These are phyloP conservation scores for Pseudochaenichthys georgianus DNA, from an alignment of 2,797 vertebrate species.

Conservation along the genomic window DNA sequence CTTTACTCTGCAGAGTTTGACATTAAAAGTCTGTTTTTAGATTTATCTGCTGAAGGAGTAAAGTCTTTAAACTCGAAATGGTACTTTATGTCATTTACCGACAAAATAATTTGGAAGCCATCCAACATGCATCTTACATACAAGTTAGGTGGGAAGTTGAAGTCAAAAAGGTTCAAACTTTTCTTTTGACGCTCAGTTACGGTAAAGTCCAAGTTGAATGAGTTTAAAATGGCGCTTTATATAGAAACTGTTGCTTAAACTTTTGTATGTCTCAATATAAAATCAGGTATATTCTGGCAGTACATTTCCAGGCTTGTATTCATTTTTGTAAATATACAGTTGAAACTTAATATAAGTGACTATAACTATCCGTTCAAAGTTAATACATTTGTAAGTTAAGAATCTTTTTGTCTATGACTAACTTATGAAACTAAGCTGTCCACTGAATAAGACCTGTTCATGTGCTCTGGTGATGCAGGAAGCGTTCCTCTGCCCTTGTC, in stretches of 20 bases:
- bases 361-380: too few relatives aligned
- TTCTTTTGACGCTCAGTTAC: not conserved
- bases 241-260: not conserved
- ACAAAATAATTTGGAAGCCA: not conserved
- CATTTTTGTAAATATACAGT: too few relatives aligned
- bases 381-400: too few relatives aligned
- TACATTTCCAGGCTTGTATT: too few relatives aligned
- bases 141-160: not conserved
- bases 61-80: not conserved
- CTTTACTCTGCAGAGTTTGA: not conserved
- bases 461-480: slow-evolving; percentile 2
- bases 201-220: not conserved
- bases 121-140: not conserved
- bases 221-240: not conserved
- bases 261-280: not conserved
- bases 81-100: not conserved
- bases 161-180: not conserved
- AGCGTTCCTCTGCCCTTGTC: slow-evolving; percentile 63
- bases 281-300: not conserved
- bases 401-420: too few relatives aligned
- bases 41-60: too few relatives aligned
- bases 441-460: too few relatives aligned
- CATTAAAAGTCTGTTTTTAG: not conserved
- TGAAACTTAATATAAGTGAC: too few relatives aligned
- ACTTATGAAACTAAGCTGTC: too few relatives aligned